Evolutionary conservation across 2,888 invertebrate species (phyloP).

Genomic region (Cyrtodaria siliqua): DNA sequence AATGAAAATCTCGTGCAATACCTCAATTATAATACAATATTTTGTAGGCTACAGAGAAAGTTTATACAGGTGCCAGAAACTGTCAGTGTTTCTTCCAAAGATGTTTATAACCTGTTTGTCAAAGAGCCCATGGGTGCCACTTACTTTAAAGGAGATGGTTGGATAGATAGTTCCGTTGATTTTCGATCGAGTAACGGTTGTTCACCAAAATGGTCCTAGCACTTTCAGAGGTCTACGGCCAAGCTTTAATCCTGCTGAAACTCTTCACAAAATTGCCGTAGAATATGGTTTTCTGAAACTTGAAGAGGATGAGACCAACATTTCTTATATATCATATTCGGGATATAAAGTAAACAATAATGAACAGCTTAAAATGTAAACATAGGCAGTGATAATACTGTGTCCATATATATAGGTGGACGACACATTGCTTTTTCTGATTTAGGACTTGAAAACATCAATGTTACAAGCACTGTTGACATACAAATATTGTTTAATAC

Average conservation of each 20-base stretch:
- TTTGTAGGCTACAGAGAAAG: conserved; percentile 18
- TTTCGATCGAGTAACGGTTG: conserved; percentile 8
- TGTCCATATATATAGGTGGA: too few species aligned
- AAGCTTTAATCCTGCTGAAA: conserved; percentile 2
- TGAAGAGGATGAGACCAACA: neutral
- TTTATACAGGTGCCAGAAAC: conserved; percentile 24
- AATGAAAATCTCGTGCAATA: too few species aligned
- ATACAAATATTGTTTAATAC: conserved; percentile 17
- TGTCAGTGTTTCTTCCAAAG: conserved; percentile 20
- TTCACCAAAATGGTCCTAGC: neutral
- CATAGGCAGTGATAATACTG: neutral
- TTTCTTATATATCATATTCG: neutral
- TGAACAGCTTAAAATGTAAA: conserved; percentile 1
- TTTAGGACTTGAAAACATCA: too few species aligned
- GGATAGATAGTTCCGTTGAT: conserved; percentile 4
- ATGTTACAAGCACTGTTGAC: neutral
- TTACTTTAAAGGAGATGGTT: neutral
- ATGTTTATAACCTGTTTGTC: neutral
- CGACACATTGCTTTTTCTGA: too few species aligned
- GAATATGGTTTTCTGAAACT: conserved; percentile 4
- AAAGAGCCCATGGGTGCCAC: neutral
- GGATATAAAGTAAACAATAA: conserved; percentile 10
- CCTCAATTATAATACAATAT: too few species aligned
- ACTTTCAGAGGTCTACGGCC: conserved; percentile 15
- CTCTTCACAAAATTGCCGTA: neutral